These are phyloP conservation scores for Emydoidea blandingii DNA, from an alignment of 2,797 vertebrate genomes.

Conservation along the genomic window DNA sequence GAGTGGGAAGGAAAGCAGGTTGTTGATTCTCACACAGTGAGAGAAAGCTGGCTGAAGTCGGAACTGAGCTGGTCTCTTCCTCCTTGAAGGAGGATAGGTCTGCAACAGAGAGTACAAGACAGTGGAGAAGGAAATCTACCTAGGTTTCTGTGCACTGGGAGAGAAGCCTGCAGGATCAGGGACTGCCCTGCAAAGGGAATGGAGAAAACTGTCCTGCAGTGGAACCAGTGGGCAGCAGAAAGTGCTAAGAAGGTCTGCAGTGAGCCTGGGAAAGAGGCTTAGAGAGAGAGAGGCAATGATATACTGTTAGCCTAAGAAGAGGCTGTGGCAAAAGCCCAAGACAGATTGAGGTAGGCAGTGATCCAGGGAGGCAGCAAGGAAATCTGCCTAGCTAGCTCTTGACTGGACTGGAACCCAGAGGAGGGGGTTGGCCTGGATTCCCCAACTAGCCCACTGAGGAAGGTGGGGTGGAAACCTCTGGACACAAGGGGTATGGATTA, in stretches of 20 bases:
- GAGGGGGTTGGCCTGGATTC: neutral
- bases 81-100: neutral
- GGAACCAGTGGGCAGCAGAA: neutral
- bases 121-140: neutral
- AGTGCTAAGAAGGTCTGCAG: neutral
- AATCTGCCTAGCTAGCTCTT: neutral
- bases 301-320: neutral
- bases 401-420: neutral
- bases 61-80: neutral
- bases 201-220: neutral
- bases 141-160: neutral
- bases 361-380: neutral
- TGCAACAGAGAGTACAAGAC: neutral
- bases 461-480: neutral
- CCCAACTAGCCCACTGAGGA: neutral
- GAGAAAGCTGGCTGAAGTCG: neutral
- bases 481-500: neutral
- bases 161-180: neutral
- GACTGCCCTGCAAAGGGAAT: neutral
- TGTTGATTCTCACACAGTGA: neutral
- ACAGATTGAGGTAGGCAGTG: neutral
- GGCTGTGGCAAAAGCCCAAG: neutral
- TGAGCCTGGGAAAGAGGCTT: neutral
- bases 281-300: neutral
- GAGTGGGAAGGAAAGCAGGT: neutral